A percentile compares a stretch with the other conserved stretches of the same genome.
These are phyloP conservation scores for Diglossa cyanea DNA, from an alignment of 2,797 vertebrate species.

Conservation along the genomic window DNA sequence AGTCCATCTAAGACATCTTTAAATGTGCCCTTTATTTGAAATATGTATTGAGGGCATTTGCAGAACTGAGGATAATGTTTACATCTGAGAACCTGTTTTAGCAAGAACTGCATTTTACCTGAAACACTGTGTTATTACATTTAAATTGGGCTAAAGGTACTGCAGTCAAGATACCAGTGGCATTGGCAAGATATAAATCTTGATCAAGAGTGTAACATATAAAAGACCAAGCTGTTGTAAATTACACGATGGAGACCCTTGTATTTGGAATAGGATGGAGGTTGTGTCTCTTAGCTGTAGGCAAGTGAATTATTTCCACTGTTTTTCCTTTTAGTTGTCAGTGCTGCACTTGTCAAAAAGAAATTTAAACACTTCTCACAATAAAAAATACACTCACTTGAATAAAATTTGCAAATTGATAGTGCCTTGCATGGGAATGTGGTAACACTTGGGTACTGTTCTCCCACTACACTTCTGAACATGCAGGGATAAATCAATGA, in stretches of 20 bases:
- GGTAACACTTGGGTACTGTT: rapidly evolving
- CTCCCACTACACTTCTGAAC: background rate
- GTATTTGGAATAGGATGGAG: background rate
- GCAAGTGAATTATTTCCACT: background rate
- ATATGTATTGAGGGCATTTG: rapidly evolving
- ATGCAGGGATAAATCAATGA: background rate
- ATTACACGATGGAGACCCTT: rapidly evolving
- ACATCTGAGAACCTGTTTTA: background rate
- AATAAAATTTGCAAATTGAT: background rate
- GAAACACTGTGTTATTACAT: background rate
- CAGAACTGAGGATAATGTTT: background rate
- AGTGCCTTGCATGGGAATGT: background rate
- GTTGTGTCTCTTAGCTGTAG: background rate
- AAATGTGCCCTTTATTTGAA: background rate
- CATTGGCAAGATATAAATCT: background rate
- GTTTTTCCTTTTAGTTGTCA: background rate
- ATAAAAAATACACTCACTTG: background rate
- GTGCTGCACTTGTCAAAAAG: background rate
- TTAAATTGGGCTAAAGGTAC: background rate
- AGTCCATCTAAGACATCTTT: background rate
- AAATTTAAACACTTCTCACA: background rate
- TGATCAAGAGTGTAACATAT: background rate
- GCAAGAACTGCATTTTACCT: background rate
- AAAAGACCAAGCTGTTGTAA: background rate
- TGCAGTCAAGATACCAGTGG: background rate